These are phyloP conservation scores for Mionectes macconnelli DNA, from an alignment of 2,113 vertebrate genomes.

Conservation along the genomic window DNA sequence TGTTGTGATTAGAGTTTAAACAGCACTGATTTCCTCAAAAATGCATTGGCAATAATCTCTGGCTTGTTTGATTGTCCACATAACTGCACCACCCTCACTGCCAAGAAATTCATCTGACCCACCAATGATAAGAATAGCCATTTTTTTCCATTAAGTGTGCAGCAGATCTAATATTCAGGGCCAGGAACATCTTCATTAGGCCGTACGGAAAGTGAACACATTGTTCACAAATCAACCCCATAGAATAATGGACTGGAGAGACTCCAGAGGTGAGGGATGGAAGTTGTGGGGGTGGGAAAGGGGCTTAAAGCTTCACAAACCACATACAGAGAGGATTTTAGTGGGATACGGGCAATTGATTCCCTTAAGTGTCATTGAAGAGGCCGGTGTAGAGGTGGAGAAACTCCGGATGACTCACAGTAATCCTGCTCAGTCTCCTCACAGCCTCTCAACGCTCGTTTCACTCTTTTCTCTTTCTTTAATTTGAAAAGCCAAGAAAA, in stretches of 20 bases:
- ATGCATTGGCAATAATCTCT: slow-evolving; percentile 21
- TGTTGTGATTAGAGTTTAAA: slow-evolving; percentile 60
- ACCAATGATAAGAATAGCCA: background rate
- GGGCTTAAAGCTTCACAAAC: slow-evolving; percentile 36
- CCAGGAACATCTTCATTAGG: slow-evolving; percentile 46
- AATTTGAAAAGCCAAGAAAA: background rate
- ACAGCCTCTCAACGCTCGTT: background rate
- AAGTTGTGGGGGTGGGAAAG: slow-evolving; percentile 4
- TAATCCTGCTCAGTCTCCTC: background rate
- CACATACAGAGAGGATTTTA: slow-evolving; percentile 13
- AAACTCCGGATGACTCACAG: background rate
- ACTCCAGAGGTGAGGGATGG: slow-evolving; percentile 24
- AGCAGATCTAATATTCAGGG: background rate
- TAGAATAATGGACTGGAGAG: slow-evolving; percentile 55
- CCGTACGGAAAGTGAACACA: slow-evolving; percentile 2
- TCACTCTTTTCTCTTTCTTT: background rate
- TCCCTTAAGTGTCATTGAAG: slow-evolving; percentile 46
- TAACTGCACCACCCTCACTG: slow-evolving; percentile 27
- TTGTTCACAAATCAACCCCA: background rate
- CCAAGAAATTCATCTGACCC: slow-evolving; percentile 40
- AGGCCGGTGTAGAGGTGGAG: background rate
- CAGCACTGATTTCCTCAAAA: slow-evolving; percentile 65
- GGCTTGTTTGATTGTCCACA: slow-evolving; percentile 36
- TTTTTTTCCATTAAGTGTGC: slow-evolving; percentile 14
- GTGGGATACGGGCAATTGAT: slow-evolving; percentile 33